Percentiles rank a stretch among this genome's conserved stretches.
Conservation (phyloP, 2,113 vertebrate genomes). For the Shinisaurus crocodilurus region DNA sequence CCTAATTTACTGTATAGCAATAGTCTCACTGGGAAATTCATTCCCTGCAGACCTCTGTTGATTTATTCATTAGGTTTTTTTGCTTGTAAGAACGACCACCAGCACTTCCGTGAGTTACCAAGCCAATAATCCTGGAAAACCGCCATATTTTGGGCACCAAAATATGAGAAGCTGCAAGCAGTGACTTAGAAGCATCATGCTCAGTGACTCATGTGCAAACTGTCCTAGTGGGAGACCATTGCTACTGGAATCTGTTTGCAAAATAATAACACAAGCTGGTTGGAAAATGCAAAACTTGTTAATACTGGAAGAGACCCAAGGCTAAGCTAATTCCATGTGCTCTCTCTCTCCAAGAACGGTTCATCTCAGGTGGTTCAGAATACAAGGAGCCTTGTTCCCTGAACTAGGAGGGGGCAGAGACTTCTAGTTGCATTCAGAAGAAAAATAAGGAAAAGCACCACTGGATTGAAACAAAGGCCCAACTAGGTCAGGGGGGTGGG, state of each 20-base stretch:
- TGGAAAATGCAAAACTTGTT: background rate
- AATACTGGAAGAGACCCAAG: background rate
- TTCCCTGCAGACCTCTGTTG: background rate
- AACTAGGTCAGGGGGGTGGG: too few relatives aligned
- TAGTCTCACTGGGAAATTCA: too few relatives aligned
- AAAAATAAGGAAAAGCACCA: background rate
- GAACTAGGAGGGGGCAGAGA: background rate
- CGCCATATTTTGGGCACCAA: background rate
- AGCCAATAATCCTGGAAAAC: conserved; percentile 11
- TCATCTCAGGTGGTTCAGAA: conserved; percentile 1
- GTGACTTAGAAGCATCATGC: background rate
- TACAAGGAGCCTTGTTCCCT: background rate
- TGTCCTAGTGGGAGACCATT: background rate
- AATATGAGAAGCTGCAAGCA: background rate
- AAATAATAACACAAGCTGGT: background rate
- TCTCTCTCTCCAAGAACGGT: background rate
- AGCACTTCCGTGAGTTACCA: conserved; percentile 10
- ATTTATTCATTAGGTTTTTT: conserved; percentile 52
- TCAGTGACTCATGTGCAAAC: accelerated
- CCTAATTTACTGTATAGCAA: too few relatives aligned
- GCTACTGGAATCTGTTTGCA: conserved; percentile 15
- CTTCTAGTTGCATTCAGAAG: background rate
- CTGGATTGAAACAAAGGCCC: background rate
- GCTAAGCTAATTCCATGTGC: background rate
- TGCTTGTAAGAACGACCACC: accelerated